Percentiles rank a stretch among this genome's conserved stretches.
These are phyloP conservation scores for Reticulitermes lucifugus DNA, from an alignment of 2,888 invertebrate species.

Conservation along the genomic window DNA sequence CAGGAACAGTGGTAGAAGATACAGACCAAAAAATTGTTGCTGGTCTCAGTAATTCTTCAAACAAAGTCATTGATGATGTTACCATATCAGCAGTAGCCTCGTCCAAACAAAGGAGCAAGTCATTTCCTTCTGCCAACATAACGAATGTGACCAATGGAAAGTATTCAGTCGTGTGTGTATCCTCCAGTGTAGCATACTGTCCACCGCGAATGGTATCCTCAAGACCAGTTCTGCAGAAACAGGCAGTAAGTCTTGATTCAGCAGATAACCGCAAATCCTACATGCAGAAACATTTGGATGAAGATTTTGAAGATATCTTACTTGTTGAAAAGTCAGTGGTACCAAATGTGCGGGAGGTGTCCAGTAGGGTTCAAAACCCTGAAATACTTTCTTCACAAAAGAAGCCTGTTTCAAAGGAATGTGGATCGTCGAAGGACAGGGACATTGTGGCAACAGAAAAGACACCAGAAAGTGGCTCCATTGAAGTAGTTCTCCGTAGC, in stretches of 20 bases:
- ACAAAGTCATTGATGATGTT: background rate
- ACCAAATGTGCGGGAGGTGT: background rate
- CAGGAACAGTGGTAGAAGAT: background rate
- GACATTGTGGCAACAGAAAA: background rate
- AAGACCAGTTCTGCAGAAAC: slow-evolving; percentile 68
- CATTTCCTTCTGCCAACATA: background rate
- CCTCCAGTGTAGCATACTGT: background rate
- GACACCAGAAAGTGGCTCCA: slow-evolving; percentile 19
- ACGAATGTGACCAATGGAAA: slow-evolving; percentile 45
- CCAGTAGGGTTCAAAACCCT: background rate
- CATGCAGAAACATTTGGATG: slow-evolving; percentile 37
- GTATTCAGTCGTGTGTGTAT: slow-evolving; percentile 39
- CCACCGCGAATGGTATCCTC: slow-evolving; percentile 27
- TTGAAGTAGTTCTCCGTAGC: slow-evolving; percentile 11
- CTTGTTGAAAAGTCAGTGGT: slow-evolving; percentile 39
- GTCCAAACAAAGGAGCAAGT: slow-evolving; percentile 34
- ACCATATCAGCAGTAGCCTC: background rate
- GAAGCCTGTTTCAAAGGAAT: background rate
- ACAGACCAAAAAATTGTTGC: background rate
- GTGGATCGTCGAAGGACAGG: background rate
- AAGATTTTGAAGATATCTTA: slow-evolving; percentile 47
- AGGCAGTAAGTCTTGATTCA: slow-evolving; percentile 69
- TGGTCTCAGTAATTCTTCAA: background rate
- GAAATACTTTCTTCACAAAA: background rate
- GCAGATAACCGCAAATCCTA: slow-evolving; percentile 58